Percentiles rank a stretch among this genome's conserved stretches.
Conservation (phyloP, 2,888 invertebrate genomes). For the Macropis europaea region DNA sequence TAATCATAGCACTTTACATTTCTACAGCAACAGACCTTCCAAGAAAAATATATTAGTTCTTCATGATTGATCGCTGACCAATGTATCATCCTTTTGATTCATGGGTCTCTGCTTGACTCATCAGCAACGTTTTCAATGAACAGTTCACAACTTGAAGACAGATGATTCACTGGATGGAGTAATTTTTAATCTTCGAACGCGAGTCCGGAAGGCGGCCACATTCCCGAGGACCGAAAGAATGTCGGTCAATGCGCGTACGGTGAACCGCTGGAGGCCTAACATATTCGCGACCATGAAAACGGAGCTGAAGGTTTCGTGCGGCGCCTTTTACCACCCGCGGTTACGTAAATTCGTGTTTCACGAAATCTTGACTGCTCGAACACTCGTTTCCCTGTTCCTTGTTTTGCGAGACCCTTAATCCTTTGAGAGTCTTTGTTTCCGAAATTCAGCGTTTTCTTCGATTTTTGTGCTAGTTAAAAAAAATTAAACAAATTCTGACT, state of each 20-base stretch:
- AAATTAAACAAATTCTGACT: too few species aligned
- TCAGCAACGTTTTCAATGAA: not conserved
- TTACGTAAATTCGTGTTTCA: too few species aligned
- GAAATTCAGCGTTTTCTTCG: too few species aligned
- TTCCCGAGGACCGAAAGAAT: conserved; percentile 30
- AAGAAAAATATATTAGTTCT: too few species aligned
- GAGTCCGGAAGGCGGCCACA: conserved; percentile 7
- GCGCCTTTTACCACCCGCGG: not conserved
- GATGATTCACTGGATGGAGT: conserved; percentile 8
- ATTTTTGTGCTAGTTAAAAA: too few species aligned
- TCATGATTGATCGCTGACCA: too few species aligned
- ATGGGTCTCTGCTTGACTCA: not conserved
- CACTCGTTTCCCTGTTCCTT: too few species aligned
- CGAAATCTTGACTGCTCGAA: too few species aligned
- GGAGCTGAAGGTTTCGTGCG: not conserved
- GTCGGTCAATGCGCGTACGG: conserved; percentile 22
- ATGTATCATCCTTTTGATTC: not conserved
- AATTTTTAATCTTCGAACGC: not conserved
- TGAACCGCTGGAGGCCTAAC: not conserved
- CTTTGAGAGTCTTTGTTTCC: too few species aligned
- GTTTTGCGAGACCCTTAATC: too few species aligned
- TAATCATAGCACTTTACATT: too few species aligned
- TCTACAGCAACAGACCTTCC: too few species aligned
- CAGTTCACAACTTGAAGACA: not conserved
- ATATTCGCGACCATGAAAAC: conserved; percentile 2